A percentile compares a stretch with the other conserved stretches of the same genome.
Conservation (phyloP, 1,140 invertebrate genomes). For the Caenorhabditis remanei region DNA sequence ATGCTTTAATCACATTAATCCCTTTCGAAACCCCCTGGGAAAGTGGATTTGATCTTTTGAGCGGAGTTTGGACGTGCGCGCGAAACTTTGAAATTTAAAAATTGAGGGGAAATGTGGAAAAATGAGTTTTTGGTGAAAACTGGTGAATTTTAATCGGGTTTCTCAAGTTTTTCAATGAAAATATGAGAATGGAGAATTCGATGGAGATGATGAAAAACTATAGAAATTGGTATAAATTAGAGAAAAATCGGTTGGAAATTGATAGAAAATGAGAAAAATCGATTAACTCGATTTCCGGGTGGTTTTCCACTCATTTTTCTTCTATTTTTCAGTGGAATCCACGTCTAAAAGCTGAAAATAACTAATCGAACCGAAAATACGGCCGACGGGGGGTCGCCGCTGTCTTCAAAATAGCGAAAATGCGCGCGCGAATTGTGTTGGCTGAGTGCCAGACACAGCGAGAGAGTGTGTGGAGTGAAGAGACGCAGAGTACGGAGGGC, state of each 20-base stretch:
- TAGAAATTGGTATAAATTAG: background rate
- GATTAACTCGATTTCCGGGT: background rate
- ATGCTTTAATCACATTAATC: background rate
- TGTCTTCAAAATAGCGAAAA: constrained; percentile 44
- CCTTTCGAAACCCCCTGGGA: too few species aligned
- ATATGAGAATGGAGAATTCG: background rate
- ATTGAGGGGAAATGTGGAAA: background rate
- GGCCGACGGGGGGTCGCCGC: background rate
- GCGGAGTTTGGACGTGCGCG: background rate
- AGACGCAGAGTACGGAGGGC: background rate
- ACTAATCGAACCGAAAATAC: background rate
- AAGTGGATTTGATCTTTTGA: background rate
- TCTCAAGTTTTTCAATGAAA: background rate
- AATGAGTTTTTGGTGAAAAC: background rate
- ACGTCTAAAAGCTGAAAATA: too few species aligned
- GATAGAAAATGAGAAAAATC: background rate
- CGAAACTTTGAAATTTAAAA: constrained; percentile 50
- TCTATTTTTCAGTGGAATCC: too few species aligned
- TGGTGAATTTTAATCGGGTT: background rate
- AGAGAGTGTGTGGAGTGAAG: background rate
- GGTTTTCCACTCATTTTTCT: too few species aligned
- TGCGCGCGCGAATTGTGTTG: constrained; percentile 47
- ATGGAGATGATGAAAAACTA: background rate
- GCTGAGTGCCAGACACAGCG: constrained; percentile 41
- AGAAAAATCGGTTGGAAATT: background rate